Evolutionary conservation across 2,888 invertebrate genomes (phyloP), one percentile per base, ranked within the genome.

Genomic region (Caenorhabditis wallacei): DNA sequence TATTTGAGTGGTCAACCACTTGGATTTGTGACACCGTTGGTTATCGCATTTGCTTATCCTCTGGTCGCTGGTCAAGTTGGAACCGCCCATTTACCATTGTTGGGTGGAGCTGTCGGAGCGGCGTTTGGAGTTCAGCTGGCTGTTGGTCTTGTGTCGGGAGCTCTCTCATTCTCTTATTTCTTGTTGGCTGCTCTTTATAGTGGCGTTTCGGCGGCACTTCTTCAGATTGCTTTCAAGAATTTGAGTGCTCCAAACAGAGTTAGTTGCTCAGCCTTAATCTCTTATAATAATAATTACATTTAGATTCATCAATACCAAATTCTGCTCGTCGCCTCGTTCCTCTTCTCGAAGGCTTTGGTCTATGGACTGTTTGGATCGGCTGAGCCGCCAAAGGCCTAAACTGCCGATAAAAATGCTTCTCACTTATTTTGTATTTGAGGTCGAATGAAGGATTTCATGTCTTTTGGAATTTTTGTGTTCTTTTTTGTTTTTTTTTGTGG

Each of bases 1-100:
- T 87, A 87, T 72, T 61, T 88, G 68, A 76, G 84, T 10, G 81
- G 76, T 16, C 84, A 85, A 51, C 89, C 89, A n/a, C 68, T 87
- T 51, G 81, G 85, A 40, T 84, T 84, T 80, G 35, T 89, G 54
- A 83, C 85, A 16, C 87, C 87, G 48, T 56, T 86, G 54, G 82
- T 80, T 18, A 76, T 84, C 22, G 84, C 85, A 4, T 75, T 85
- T 30, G 85, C 84, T 30, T 85, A 78, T 61, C 84, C 84, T 18
- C 56, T 85, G 63, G 74, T 81, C 20, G 72, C 82, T 26, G 72
- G 79, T 37, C 72, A 85, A 30, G 80, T 83, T 53, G 83, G 84
- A 35, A 69, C 53, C 48, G 75, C 76, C 37, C 87, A 85, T 54
- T 57, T 57, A 1, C 80, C 61, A 18, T 59, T 86, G 35, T 59